phyloP scores from a whole-genome alignment of 2,113 vertebrate species.

The Microcebus tavaratra region DNA sequence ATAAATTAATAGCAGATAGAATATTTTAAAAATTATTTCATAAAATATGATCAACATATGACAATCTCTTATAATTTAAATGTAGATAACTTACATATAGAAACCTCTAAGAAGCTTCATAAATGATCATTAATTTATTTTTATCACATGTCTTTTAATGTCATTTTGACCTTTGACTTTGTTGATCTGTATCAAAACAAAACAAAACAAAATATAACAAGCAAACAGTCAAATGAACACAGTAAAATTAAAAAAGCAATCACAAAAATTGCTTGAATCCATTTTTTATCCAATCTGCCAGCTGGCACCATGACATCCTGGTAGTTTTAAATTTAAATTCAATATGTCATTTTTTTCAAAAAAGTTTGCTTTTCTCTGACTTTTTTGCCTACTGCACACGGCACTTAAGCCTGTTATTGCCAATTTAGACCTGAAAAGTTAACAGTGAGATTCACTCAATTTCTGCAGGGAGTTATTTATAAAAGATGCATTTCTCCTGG shows the following conservation, averaged over 20 bases:
- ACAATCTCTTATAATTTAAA: not conserved
- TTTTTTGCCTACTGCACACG: not conserved
- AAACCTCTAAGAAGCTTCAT: not conserved
- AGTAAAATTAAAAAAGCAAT: not conserved
- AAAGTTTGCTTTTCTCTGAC: not conserved
- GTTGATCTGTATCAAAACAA: accelerated
- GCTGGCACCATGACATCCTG: not conserved
- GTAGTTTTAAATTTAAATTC: conserved; percentile 16
- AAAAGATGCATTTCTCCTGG: not conserved
- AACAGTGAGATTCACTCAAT: not conserved
- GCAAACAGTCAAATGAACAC: not conserved
- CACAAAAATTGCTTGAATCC: not conserved
- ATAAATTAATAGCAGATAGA: not conserved
- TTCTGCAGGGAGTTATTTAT: not conserved
- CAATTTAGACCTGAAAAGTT: conserved; percentile 19
- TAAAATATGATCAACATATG: not conserved
- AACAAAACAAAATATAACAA: not conserved
- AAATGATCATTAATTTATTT: not conserved
- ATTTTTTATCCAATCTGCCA: conserved; percentile 33
- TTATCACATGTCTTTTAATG: not conserved
- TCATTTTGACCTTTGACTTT: not conserved
- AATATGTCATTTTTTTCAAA: conserved; percentile 20
- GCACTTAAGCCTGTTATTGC: not conserved
- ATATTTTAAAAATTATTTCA: not conserved
- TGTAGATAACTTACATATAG: not conserved